Evolutionary conservation across 2,113 vertebrate genomes (phyloP).

Genomic region (Mustelus asterias): DNA sequence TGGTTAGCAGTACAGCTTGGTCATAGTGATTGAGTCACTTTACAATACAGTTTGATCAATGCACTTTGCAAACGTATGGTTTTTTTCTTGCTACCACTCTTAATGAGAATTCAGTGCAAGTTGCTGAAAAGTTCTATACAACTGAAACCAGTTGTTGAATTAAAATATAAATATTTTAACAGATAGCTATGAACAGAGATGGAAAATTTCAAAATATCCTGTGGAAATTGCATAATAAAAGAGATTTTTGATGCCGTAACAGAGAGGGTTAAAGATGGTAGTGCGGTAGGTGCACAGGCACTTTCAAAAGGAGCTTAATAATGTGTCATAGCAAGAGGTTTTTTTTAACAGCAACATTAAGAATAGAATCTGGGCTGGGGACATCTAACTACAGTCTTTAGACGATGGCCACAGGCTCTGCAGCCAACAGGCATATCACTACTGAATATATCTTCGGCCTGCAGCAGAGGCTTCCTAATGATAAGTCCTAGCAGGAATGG

Average conservation of each 20-base stretch:
- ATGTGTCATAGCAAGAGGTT: too few relatives aligned
- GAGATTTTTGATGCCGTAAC: neutral
- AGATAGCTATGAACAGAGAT: neutral
- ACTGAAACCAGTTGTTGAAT: neutral
- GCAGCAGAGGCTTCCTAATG: too few relatives aligned
- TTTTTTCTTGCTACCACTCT: neutral
- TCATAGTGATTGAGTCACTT: neutral
- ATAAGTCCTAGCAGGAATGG: too few relatives aligned
- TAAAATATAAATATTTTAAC: neutral
- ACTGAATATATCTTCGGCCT: too few relatives aligned
- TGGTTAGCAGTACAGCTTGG: neutral
- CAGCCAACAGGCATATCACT: too few relatives aligned
- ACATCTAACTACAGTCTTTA: too few relatives aligned
- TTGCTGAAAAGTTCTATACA: neutral
- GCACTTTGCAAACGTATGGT: neutral
- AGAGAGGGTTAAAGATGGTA: neutral
- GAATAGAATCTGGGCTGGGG: too few relatives aligned
- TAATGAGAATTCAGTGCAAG: neutral
- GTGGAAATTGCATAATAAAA: neutral
- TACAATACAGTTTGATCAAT: neutral
- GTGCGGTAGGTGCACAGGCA: too few relatives aligned
- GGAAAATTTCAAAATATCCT: neutral
- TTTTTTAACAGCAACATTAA: too few relatives aligned
- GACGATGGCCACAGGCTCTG: too few relatives aligned
- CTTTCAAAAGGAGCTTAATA: too few relatives aligned